Evolutionary conservation across 2,888 invertebrate genomes (phyloP).

Genomic region (Sinhomidia bicolor): DNA sequence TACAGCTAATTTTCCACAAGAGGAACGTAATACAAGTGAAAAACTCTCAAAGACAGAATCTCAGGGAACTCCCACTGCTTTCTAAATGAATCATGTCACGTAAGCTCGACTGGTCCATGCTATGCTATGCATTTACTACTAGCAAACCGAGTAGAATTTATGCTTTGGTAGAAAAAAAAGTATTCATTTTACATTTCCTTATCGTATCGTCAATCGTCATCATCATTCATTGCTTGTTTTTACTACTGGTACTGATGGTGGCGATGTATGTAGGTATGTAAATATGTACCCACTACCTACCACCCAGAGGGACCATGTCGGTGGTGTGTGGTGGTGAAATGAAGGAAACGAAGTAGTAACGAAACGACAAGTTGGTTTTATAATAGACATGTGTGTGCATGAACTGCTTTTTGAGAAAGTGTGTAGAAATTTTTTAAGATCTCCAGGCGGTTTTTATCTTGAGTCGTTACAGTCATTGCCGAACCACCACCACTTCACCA

Average conservation of each 20-base stretch:
- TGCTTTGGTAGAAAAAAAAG: background rate
- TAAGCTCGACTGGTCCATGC: background rate
- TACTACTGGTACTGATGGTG: background rate
- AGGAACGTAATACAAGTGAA: background rate
- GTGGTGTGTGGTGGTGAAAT: background rate
- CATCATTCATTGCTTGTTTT: conserved; percentile 45
- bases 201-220: background rate
- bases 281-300: background rate
- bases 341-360: background rate
- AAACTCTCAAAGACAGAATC: background rate
- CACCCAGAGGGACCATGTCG: background rate
- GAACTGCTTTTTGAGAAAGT: background rate
- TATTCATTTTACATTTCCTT: conserved; percentile 39
- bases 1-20: conserved; percentile 9
- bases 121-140: too few relatives aligned
- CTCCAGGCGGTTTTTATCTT: conserved; percentile 44
- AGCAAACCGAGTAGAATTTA: background rate
- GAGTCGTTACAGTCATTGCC: conserved; percentile 32
- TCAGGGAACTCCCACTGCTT: conserved; percentile 51
- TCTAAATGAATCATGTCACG: conserved; percentile 69
- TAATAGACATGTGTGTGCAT: background rate
- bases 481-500: background rate
- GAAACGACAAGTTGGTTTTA: background rate
- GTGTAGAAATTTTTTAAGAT: background rate
- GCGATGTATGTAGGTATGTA: background rate